phyloP scores from a whole-genome alignment of 2,888 invertebrate genomes.

The Bruchidius siliquastri region DNA sequence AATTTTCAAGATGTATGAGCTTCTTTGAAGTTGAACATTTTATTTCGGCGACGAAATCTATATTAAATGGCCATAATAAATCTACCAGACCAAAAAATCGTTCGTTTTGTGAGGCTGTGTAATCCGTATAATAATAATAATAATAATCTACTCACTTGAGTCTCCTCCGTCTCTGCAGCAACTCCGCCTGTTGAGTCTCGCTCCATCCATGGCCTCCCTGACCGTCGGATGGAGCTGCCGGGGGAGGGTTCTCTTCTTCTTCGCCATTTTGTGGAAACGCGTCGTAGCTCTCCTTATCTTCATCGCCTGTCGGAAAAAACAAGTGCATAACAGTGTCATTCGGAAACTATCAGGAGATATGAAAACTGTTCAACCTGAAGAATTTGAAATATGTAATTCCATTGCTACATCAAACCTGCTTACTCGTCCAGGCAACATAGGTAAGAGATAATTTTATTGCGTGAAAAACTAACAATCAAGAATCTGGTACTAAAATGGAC shows the following conservation, averaged over 20 bases:
- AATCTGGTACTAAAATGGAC: too few species aligned
- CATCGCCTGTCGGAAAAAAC: slow-evolving; percentile 24
- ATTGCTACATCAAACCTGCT: too few species aligned
- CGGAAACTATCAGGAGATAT: too few species aligned
- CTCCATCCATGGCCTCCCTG: slow-evolving; percentile 36
- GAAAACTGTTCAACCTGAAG: not conserved
- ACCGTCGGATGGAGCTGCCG: slow-evolving; percentile 47
- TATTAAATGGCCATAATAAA: too few species aligned
- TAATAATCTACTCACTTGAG: slow-evolving; percentile 37
- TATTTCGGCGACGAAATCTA: too few species aligned
- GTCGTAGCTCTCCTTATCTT: slow-evolving; percentile 46
- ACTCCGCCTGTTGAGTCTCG: slow-evolving; percentile 31
- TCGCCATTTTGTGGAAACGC: slow-evolving; percentile 47
- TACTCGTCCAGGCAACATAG: too few species aligned
- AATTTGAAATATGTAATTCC: too few species aligned
- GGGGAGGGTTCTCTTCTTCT: slow-evolving; percentile 33
- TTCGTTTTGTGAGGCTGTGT: not conserved
- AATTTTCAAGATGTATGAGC: too few species aligned
- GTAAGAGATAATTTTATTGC: too few species aligned
- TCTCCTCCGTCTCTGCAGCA: slow-evolving; percentile 38
- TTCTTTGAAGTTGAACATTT: too few species aligned
- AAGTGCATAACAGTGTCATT: too few species aligned
- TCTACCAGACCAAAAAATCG: not conserved
- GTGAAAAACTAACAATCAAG: too few species aligned
- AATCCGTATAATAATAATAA: not conserved